Percentiles rank a stretch among this genome's conserved stretches.
Evolutionary conservation across 2,113 vertebrate species (phyloP).

Genomic region (Perccottus glenii): DNA sequence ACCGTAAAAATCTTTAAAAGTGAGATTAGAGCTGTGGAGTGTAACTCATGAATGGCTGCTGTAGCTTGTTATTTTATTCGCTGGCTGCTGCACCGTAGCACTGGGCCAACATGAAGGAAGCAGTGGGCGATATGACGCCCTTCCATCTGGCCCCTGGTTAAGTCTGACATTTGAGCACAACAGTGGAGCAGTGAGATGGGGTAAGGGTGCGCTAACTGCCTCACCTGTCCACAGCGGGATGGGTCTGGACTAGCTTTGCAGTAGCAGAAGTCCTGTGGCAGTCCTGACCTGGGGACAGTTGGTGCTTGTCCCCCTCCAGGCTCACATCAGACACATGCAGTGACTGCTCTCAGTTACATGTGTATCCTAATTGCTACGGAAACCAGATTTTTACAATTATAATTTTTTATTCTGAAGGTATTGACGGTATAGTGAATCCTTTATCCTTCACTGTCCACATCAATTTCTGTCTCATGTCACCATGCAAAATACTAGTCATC

Average conservation of each 20-base stretch:
- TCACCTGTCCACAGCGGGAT: slow-evolving; percentile 54
- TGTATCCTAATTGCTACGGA: too few species aligned
- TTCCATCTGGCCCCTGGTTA: slow-evolving; percentile 34
- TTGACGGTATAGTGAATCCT: too few species aligned
- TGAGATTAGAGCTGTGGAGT: slow-evolving; percentile 10
- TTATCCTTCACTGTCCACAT: too few species aligned
- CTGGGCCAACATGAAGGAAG: slow-evolving; percentile 13
- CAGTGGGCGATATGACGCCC: slow-evolving; percentile 27
- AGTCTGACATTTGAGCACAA: slow-evolving; percentile 43
- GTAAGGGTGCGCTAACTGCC: slow-evolving; percentile 10
- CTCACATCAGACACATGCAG: not conserved
- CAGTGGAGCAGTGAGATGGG: slow-evolving; percentile 15
- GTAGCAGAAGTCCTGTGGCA: slow-evolving; percentile 22
- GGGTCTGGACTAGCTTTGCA: slow-evolving; percentile 3
- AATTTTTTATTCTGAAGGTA: too few species aligned
- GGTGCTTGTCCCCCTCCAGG: slow-evolving; percentile 17
- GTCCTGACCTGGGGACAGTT: too few species aligned
- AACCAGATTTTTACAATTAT: too few species aligned
- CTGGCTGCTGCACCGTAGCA: not conserved
- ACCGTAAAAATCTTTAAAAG: slow-evolving; percentile 16
- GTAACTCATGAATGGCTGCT: slow-evolving; percentile 31
- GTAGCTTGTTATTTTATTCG: slow-evolving; percentile 44
- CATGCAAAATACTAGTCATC: too few species aligned
- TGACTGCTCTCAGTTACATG: too few species aligned
- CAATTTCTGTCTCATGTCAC: too few species aligned